Evolutionary conservation across 2,797 vertebrate species (phyloP).

Genomic region (Sitta carolinensis): DNA sequence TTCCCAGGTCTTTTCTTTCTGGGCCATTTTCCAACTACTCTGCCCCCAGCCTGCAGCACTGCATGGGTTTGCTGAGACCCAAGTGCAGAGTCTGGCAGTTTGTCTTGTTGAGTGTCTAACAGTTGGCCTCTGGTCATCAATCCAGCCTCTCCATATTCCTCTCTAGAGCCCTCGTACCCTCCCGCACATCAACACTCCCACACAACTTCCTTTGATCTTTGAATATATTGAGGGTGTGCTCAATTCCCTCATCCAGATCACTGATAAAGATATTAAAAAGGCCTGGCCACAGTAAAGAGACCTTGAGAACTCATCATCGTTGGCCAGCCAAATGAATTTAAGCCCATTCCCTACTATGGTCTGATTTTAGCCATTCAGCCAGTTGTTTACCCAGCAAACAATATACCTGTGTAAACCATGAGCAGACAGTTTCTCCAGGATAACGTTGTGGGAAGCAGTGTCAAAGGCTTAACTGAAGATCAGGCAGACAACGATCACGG

Average conservation of each 20-base stretch:
- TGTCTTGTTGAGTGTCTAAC: rapidly evolving
- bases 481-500: neutral
- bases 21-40: neutral
- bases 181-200: too few species aligned
- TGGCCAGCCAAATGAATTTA: neutral
- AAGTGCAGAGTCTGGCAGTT: too few species aligned
- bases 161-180: neutral
- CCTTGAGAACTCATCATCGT: rapidly evolving
- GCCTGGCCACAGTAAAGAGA: neutral
- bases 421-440: neutral
- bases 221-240: rapidly evolving
- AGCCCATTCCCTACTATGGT: neutral
- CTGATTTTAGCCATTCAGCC: rapidly evolving
- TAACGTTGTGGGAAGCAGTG: neutral
- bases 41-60: neutral
- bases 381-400: neutral
- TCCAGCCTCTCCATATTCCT: neutral
- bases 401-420: rapidly evolving
- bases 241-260: neutral
- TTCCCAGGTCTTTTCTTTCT: neutral
- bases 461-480: neutral
- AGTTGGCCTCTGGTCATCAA: rapidly evolving
- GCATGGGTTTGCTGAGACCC: neutral
- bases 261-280: neutral
- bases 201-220: neutral